phyloP scores from a whole-genome alignment of 2,113 vertebrate genomes.

The Ibidorhyncha struthersii region DNA sequence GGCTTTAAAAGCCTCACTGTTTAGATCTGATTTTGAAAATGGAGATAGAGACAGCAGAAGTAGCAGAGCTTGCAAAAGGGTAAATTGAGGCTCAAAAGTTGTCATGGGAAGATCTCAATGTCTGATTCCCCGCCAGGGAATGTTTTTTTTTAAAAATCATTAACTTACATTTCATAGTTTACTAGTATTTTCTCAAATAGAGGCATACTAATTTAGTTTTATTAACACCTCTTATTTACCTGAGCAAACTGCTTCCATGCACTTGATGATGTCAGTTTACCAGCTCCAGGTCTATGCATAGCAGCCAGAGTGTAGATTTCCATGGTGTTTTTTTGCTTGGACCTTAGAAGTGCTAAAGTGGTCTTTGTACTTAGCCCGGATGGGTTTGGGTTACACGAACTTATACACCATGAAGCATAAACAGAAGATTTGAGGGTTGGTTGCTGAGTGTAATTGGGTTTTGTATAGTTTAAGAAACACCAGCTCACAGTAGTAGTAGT shows the following conservation, averaged over 20 bases:
- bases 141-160: neutral
- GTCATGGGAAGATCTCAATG: neutral
- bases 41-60: neutral
- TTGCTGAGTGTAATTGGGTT: slow-evolving; percentile 86
- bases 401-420: slow-evolving; percentile 94
- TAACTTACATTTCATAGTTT: neutral
- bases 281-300: slow-evolving; percentile 87
- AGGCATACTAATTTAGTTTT: neutral
- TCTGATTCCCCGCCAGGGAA: neutral
- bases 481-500: slow-evolving; percentile 94
- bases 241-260: slow-evolving; percentile 94
- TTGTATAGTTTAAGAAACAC: slow-evolving; percentile 98
- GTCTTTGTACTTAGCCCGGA: slow-evolving; percentile 94
- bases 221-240: slow-evolving; percentile 76
- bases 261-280: slow-evolving; percentile 96
- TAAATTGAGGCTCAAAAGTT: neutral
- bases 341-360: slow-evolving; percentile 90
- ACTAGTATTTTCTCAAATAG: neutral
- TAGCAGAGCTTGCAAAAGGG: slow-evolving; percentile 17
- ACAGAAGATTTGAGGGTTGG: slow-evolving; percentile 85
- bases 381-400: slow-evolving; percentile 95
- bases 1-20: neutral
- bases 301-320: slow-evolving; percentile 89
- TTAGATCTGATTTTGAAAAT: neutral
- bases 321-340: slow-evolving; percentile 86